Base-by-base conservation (phyloP, 2,113 vertebrate species). In the Tyto alba region DNA sequence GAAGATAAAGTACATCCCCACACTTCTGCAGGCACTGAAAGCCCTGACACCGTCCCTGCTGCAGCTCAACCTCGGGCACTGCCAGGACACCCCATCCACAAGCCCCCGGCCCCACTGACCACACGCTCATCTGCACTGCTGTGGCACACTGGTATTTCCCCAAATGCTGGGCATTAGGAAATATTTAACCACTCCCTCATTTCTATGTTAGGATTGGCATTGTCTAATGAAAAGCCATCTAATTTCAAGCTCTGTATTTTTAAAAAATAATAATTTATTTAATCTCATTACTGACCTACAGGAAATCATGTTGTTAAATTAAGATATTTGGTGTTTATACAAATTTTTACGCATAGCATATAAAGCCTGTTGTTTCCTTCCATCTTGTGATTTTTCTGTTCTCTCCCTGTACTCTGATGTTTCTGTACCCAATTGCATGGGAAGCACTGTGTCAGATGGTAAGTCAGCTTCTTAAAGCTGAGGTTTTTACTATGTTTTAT, bases 81-180 rank as follows among this genome's bases (percentile, higher is more conserved):
- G 8, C 59, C 77, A n/a, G 69, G 73, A 89, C 16, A 2, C 15
- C 30, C 22, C 63, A 43, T 88, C 55, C 4, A 0, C 2, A 3
- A 63, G 4, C 22, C 6, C 47, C 38, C 0, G 3, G 41, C 34
- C 53, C 48, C 4, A 1, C 62, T n/a, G 45, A 4, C 16, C 25
- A 13, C 50, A 7, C 1, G 0, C 34, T 27, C 1, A 1, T 34
- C 63, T 0, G 0, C 38, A 1, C 16, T 4, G 41, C 38, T 11
- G 30, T 21, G 26, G 13, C n/a, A 48, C 32, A 0, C 1, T 1
- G 22, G 0, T 1, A 9, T 10, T 50, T 40, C 62, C 67, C 63
- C 4, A 10, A 52, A 18, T 0, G 1, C 2, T 2, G 2, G 57
- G 26, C 43, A 34, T 57, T 3, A 5, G 32, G 23, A n/a, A 59